A percentile compares a stretch with the other conserved stretches of the same genome.
Evolutionary conservation across 2,888 invertebrate species (phyloP).

Genomic region (Matsumyia berberina): DNA sequence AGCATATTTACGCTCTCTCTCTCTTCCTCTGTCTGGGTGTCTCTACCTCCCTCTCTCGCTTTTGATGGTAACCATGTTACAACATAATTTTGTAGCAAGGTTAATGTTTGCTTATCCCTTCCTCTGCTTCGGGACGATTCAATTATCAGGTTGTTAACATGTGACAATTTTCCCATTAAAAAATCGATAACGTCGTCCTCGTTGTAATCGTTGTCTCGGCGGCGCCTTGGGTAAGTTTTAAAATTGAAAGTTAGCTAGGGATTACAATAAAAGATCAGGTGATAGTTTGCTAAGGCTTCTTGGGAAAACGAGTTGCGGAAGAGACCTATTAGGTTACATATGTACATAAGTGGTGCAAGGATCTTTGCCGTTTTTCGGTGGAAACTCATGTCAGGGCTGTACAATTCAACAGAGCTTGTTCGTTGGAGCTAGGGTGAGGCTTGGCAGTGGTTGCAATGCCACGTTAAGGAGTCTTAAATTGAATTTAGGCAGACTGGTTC

Average conservation of each 20-base stretch:
- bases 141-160: slow-evolving; percentile 55
- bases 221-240: background rate
- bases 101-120: slow-evolving; percentile 15
- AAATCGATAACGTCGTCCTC: slow-evolving; percentile 20
- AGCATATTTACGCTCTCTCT: background rate
- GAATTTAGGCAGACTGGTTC: too few species aligned
- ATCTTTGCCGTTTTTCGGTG: too few species aligned
- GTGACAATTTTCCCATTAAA: slow-evolving; percentile 49
- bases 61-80: background rate
- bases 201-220: too few species aligned
- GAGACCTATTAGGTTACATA: background rate
- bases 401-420: too few species aligned
- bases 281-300: background rate
- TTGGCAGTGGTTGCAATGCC: too few species aligned
- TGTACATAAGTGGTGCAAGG: too few species aligned
- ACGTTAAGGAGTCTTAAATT: too few species aligned
- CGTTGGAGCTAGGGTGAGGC: too few species aligned
- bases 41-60: background rate
- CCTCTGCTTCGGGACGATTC: background rate
- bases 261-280: slow-evolving; percentile 12
- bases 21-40: background rate
- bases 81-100: slow-evolving; percentile 29
- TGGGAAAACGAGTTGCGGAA: background rate
- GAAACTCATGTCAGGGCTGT: too few species aligned
- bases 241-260: slow-evolving; percentile 11